Conservation (phyloP, 2,888 invertebrate genomes). For the Agonopterix heracliana region DNA sequence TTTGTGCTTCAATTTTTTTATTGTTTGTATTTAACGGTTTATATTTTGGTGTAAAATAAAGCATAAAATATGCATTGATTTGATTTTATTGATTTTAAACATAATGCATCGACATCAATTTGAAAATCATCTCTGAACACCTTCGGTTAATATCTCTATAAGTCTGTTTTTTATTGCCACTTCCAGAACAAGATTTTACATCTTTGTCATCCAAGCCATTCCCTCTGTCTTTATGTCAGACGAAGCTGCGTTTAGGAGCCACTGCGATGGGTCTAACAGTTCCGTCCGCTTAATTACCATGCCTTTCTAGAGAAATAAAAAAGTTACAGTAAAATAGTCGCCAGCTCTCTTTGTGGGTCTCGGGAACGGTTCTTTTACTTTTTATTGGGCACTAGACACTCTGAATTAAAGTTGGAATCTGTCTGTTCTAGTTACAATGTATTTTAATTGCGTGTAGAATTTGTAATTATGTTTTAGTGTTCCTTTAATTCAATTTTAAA, state of each 20-base stretch:
- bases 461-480: too few relatives aligned
- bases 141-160: too few relatives aligned
- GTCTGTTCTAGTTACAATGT: constrained; percentile 1
- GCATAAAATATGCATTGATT: too few relatives aligned
- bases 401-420: constrained; percentile 21
- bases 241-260: constrained; percentile 38
- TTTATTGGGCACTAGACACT: constrained; percentile 17
- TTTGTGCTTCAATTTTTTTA: too few relatives aligned
- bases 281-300: constrained; percentile 56
- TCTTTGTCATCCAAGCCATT: constrained; percentile 31
- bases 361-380: constrained; percentile 21
- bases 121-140: too few relatives aligned
- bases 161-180: constrained; percentile 5
- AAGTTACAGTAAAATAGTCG: constrained; percentile 34
- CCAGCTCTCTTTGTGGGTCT: constrained; percentile 36
- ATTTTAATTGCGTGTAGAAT: not conserved
- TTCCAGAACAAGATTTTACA: constrained; percentile 24
- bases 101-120: too few relatives aligned
- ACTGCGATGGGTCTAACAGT: constrained; percentile 39
- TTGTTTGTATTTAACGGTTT: too few relatives aligned
- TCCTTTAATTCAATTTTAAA: too few relatives aligned
- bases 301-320: constrained; percentile 49
- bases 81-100: too few relatives aligned
- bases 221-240: constrained; percentile 40
- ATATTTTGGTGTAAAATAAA: too few relatives aligned